These are phyloP conservation scores for Puntigrus tetrazona DNA, from an alignment of 2,113 vertebrate genomes.

Conservation along the genomic window DNA sequence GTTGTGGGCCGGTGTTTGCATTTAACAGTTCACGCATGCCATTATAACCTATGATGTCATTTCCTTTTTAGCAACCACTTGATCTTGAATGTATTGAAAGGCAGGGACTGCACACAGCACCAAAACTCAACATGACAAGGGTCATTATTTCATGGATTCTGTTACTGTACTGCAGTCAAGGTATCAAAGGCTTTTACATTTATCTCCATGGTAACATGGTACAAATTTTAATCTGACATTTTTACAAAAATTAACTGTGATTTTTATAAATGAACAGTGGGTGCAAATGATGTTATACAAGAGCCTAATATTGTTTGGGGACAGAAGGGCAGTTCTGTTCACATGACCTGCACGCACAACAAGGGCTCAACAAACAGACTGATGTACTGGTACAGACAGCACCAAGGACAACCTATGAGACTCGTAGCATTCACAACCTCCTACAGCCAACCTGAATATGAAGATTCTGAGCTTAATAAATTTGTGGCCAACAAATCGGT, in stretches of 20 bases:
- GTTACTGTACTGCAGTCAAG: constrained; percentile 26
- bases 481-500: neutral
- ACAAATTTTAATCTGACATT: neutral
- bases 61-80: neutral
- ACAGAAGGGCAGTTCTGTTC: constrained; percentile 14
- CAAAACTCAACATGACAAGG: constrained; percentile 40
- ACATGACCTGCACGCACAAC: constrained; percentile 43
- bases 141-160: neutral
- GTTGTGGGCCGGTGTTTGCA: too few relatives aligned
- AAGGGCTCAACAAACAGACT: rapidly evolving
- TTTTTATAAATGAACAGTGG: too few relatives aligned
- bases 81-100: neutral
- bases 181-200: neutral
- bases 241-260: too few relatives aligned
- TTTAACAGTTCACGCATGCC: too few relatives aligned
- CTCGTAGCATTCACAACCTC: constrained; percentile 30
- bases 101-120: neutral
- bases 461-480: constrained; percentile 5
- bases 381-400: constrained; percentile 72
- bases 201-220: neutral
- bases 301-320: constrained; percentile 8
- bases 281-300: constrained; percentile 60
- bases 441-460: constrained; percentile 26
- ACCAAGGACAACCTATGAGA: constrained; percentile 52
- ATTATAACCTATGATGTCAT: neutral